Evolutionary conservation across 2,797 vertebrate species (phyloP), one percentile per base, ranked within the genome.

Genomic region (Peromyscus attwateri): DNA sequence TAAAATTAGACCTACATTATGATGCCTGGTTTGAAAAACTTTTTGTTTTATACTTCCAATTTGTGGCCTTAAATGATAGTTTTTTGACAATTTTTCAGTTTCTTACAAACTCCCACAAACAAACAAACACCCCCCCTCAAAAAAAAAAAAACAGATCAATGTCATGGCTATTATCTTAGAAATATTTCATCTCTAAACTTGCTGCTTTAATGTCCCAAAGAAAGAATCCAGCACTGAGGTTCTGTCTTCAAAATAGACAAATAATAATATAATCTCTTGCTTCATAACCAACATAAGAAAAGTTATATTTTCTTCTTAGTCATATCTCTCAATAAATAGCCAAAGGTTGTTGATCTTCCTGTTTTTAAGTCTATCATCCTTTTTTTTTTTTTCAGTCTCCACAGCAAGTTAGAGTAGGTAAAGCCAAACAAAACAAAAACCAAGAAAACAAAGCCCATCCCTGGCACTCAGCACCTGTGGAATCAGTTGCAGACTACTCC

Each of bases 1-100:
- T 75, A n/a, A 8, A n/a, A 17, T 64, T 62, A 25, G 10, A 77
- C 7, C 27, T n/a, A 1, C 8, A 14, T 16, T 31, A 27, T 27
- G 12, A 49, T 49, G 4, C 8, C 9, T 64, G 16, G 11, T 29
- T 29, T 55, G 29, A 76, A 95, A 75, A 70, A 80, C 14, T 76
- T 60, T 37, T 70, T 80, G 23, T 90, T 88, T 82, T 49, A 75
- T 91, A 57, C 77, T 92, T 85, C 87, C 62, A 97, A 31, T 62
- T 64, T 75, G 37, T 60, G 34, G 4, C 68, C 83, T 75, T 91
- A 85, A 95, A 92, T 37, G 71, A 29, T 34, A 68, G 14, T 9
- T 62, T 62, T 62, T 71, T 37, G 76, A 68, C 19, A 19, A 6
- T 71, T 64, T 95, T 34, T 92, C 87, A 90, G 8, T 81, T 80